Evolutionary conservation across 2,113 vertebrate species (phyloP), one percentile per base, ranked within the genome.

Genomic region (Bungarus multicinctus): DNA sequence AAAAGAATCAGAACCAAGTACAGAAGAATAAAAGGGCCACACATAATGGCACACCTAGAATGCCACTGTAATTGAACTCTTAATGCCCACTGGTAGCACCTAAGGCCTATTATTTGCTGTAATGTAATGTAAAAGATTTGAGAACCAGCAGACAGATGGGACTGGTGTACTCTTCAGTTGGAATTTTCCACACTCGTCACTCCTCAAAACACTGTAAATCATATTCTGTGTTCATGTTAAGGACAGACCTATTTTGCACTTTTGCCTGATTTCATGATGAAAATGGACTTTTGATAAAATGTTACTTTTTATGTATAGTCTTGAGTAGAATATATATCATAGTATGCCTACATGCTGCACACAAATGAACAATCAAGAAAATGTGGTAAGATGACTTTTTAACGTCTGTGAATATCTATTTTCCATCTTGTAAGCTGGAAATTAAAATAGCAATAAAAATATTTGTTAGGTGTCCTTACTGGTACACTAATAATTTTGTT

Each of bases 1-100:
- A 98, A 60, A 99, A 99, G 95, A 98, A 98, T 95, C 98, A 98
- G 94, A 98, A 96, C 97, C 98, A 98, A 93, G 96, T 98, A 87
- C 98, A 98, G 88, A 98, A 98, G 97, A 98, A 96, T 93, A 98
- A 98, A 96, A 98, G 98, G 96, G 94, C 97, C 39, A 96, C 97
- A 58, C 96, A 97, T 69, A 99, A 98, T 7, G 98, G 98, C 85
- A 98, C 97, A 10, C 97, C 97, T 16, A 94, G 97, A 92, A 94
- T 96, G 96, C 97, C 97, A 91, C 90, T 97, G 45, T 98, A 98
- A 94, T 91, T 90, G 95, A 95, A 81, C 90, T 60, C 8, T 85
- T 92, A 64, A 92, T 93, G 64, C 93, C 22, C 53, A 39, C 81
- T 50, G 55, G 95, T 95, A 92, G 95, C 90, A 91, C 69, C 45